Evolutionary conservation across 2,113 vertebrate genomes (phyloP), one percentile per base, ranked within the genome.

Genomic region (Melanotaenia duboulayi): DNA sequence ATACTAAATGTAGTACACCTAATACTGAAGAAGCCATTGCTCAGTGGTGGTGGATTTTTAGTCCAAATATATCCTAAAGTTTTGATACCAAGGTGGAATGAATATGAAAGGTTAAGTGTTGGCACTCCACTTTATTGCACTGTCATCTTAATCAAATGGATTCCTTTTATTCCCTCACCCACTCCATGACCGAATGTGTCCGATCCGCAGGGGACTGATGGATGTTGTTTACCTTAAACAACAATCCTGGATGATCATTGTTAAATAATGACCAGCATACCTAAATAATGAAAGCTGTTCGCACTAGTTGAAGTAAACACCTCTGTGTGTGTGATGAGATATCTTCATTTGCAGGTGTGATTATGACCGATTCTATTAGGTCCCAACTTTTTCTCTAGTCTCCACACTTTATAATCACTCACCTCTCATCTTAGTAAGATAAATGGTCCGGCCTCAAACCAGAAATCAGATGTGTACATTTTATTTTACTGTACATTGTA

Each of bases 331-430:
- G 62, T 67, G 82, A 87, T 65, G 74, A 86, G 83, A 88, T 57
- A 67, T 83, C 65, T 75, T 80, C 58, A 88, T 90, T 86, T 78
- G 25, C 60, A 16, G 56, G 52, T 25, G 44, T 55, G 76, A 81
- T 74, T 78, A 85, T 91, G 90, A 94, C 90, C 87, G 80, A 93
- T 91, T 80, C 11, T 20, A 28, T 72, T 76, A 72, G 58, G 75
- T 48, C 68, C 76, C 22, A 58, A 81, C 71, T 76, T 79, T 78
- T 86, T 62, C 65, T 57, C 61, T 23, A 79, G 86, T 82, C 82
- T 78, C 73, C 84, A 78, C 68, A 70, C 74, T 62, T 80, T 54
- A 71, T 83, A 80, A 90, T 87, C 81, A 69, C 55, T 86, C 78
- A 85, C 63, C 74, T 76, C 77, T 78, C 71, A 60, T 82, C 71